These are phyloP conservation scores for Chanos chanos DNA, from an alignment of 2,797 vertebrate genomes.

Conservation along the genomic window DNA sequence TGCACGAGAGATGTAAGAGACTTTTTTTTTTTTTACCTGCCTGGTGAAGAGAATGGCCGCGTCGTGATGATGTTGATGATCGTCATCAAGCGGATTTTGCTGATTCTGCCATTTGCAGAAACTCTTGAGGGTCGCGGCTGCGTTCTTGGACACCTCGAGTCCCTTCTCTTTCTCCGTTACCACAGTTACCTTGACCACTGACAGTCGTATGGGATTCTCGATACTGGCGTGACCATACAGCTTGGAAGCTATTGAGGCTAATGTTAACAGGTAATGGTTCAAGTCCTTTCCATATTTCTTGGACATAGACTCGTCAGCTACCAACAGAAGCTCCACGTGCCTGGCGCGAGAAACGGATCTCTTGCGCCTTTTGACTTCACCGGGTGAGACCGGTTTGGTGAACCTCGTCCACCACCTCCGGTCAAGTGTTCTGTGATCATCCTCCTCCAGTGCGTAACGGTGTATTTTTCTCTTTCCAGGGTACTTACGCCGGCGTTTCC, in stretches of 20 bases:
- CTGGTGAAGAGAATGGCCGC: slow-evolving; percentile 97
- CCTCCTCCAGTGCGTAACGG: background rate
- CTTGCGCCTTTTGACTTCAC: slow-evolving; percentile 53
- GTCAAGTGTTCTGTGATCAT: slow-evolving; percentile 17
- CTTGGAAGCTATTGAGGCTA: slow-evolving; percentile 90
- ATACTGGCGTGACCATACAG: slow-evolving; percentile 95
- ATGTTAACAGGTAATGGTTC: slow-evolving; percentile 91
- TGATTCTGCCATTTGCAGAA: slow-evolving; percentile 99
- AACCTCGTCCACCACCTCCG: slow-evolving; percentile 49
- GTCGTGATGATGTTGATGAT: slow-evolving; percentile 90
- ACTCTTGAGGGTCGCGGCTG: slow-evolving; percentile 90
- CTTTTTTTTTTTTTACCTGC: slow-evolving; percentile 79
- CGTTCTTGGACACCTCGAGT: slow-evolving; percentile 87
- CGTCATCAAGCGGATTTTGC: slow-evolving; percentile 87
- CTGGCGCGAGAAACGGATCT: slow-evolving; percentile 86
- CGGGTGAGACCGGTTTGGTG: background rate
- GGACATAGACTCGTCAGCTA: slow-evolving; percentile 89
- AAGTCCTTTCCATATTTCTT: slow-evolving; percentile 88
- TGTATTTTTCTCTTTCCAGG: slow-evolving; percentile 12
- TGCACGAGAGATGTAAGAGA: background rate
- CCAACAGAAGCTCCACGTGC: slow-evolving; percentile 94
- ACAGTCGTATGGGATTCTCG: slow-evolving; percentile 92
- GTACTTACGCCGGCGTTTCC: slow-evolving; percentile 32
- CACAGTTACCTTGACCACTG: slow-evolving; percentile 84
- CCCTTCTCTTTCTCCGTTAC: slow-evolving; percentile 84